Evolutionary conservation across 30 jellyfish, hydroid and myxozoan genomes (phyloP).

Genomic region (Morbakka virulenta): DNA sequence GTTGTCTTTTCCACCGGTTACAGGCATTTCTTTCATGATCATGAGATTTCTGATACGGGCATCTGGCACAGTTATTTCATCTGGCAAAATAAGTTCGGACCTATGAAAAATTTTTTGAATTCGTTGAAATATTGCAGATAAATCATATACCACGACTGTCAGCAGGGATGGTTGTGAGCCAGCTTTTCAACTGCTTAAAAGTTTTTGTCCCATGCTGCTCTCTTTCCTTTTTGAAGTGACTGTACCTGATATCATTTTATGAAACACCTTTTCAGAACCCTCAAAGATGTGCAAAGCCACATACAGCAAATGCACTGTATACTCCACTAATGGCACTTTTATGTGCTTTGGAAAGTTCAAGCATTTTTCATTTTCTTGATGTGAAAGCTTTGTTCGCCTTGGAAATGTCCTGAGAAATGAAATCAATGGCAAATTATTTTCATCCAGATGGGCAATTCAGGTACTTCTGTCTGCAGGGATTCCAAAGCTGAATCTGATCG

Average conservation of each 20-base stretch:
- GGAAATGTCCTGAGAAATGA: conserved; percentile 51
- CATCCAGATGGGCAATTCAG: conserved; percentile 53
- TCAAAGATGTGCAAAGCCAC: conserved; percentile 40
- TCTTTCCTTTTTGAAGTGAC: conserved; percentile 31
- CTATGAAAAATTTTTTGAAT: conserved; percentile 19
- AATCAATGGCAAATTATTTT: conserved; percentile 30
- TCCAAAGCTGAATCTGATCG: conserved; percentile 63
- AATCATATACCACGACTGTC: conserved; percentile 26
- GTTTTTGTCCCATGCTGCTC: conserved; percentile 34
- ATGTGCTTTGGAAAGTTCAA: conserved; percentile 27
- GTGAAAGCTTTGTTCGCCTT: conserved; percentile 32
- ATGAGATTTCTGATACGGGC: conserved; percentile 13
- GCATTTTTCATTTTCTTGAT: too few species aligned
- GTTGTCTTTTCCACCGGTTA: conserved; percentile 41
- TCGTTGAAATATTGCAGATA: conserved; percentile 29
- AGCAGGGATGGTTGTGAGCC: conserved; percentile 44
- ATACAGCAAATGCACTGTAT: conserved; percentile 9
- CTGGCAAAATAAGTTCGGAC: conserved; percentile 31
- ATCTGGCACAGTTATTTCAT: conserved; percentile 8
- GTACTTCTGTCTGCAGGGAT: conserved; percentile 37
- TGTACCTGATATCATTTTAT: conserved; percentile 24
- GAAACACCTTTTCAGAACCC: conserved; percentile 30
- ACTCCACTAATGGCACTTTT: conserved; percentile 47
- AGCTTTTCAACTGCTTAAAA: conserved; percentile 22
- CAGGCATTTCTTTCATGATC: conserved; percentile 29